A percentile compares a stretch with the other conserved stretches of the same genome.
Evolutionary conservation across 2,113 vertebrate genomes (phyloP).

Genomic region (Zosterops lateralis): DNA sequence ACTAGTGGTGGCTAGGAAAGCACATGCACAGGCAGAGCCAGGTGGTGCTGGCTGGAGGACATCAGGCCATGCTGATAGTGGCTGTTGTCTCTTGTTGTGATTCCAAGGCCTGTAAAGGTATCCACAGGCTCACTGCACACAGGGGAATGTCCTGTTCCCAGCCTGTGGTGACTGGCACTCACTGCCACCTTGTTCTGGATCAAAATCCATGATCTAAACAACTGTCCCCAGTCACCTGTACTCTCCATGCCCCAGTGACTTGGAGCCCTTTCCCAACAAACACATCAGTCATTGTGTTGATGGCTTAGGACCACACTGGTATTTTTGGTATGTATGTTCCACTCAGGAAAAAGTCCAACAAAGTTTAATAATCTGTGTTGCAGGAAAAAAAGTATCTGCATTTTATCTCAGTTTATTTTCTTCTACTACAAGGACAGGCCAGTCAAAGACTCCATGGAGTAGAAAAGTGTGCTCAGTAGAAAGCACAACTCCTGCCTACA

Average conservation of each 20-base stretch:
- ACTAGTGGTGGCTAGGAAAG: not conserved
- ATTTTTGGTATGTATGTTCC: not conserved
- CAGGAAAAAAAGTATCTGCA: not conserved
- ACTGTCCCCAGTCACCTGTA: not conserved
- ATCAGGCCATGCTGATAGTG: not conserved
- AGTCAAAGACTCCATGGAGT: not conserved
- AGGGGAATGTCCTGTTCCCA: not conserved
- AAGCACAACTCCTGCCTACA: not conserved
- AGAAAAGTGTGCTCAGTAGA: not conserved
- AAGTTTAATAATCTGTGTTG: not conserved
- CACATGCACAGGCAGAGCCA: not conserved
- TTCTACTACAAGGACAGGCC: not conserved
- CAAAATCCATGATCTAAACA: not conserved
- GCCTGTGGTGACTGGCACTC: not conserved
- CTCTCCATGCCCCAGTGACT: not conserved
- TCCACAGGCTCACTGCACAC: not conserved
- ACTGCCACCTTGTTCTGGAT: not conserved
- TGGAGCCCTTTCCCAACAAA: not conserved
- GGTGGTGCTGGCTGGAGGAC: not conserved
- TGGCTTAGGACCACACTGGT: not conserved
- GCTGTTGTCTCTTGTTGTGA: fast-evolving
- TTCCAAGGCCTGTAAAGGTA: not conserved
- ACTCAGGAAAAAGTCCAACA: not conserved
- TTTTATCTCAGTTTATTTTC: not conserved
- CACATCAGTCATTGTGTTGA: not conserved